phyloP scores from a whole-genome alignment of 2,113 vertebrate genomes.

The Helogale parvula region DNA sequence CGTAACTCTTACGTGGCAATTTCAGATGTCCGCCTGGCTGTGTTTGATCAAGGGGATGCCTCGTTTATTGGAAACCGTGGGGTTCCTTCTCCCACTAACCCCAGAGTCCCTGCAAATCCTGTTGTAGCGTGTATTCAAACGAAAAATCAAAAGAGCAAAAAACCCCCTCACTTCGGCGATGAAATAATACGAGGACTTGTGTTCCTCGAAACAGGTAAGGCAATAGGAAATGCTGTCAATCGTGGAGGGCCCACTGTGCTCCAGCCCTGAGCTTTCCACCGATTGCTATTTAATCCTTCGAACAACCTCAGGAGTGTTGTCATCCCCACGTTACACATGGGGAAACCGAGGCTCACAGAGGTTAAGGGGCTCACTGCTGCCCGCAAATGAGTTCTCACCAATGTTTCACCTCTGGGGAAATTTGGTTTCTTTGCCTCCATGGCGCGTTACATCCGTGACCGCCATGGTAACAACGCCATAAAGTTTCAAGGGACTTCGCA shows the following conservation, averaged over 20 bases:
- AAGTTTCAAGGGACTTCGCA: constrained; percentile 49
- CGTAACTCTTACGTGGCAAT: neutral
- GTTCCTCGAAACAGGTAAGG: neutral
- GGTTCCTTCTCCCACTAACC: neutral
- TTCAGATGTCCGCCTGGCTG: neutral
- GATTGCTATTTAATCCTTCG: neutral
- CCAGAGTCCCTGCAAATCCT: neutral
- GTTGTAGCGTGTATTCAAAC: neutral
- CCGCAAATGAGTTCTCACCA: neutral
- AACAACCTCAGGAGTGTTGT: rapidly evolving
- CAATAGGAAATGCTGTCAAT: neutral
- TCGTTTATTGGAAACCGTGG: neutral
- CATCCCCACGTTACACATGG: neutral
- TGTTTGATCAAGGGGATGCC: neutral
- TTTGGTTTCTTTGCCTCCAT: neutral
- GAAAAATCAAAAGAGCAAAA: neutral
- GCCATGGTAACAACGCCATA: constrained; percentile 61
- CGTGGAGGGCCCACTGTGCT: neutral
- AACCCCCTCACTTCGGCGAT: neutral
- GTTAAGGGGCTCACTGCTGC: neutral
- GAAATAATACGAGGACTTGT: neutral
- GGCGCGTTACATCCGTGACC: constrained; percentile 30
- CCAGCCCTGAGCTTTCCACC: rapidly evolving
- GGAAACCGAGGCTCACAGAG: constrained; percentile 34
- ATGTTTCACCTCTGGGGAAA: neutral